Conservation (phyloP, 2,113 vertebrate species). For the Nycticebus coucang region DNA sequence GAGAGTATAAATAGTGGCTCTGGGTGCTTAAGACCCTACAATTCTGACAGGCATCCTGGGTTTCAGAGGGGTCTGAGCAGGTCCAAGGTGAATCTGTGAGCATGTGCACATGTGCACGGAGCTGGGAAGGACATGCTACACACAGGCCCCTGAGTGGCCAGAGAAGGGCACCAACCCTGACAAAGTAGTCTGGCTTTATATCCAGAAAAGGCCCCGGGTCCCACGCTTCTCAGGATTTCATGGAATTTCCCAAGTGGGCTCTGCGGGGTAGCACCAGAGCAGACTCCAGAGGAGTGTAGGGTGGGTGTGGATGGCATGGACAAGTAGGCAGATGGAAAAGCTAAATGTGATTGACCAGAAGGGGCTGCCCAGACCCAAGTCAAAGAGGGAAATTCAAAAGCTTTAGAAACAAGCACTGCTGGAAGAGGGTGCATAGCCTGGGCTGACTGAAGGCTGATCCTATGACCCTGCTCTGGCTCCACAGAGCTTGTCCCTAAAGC, state of each 20-base stretch:
- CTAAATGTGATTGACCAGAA: fast-evolving
- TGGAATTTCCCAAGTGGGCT: background rate
- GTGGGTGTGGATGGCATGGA: background rate
- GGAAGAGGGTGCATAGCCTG: background rate
- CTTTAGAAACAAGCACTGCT: background rate
- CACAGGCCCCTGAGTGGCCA: background rate
- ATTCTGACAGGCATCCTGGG: background rate
- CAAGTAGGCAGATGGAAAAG: background rate
- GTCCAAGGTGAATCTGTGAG: background rate
- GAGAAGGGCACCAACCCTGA: background rate
- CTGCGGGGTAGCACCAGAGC: background rate
- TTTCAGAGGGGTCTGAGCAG: background rate
- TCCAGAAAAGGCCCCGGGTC: background rate
- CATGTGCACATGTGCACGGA: background rate
- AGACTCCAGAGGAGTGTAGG: background rate
- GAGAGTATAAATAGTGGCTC: background rate
- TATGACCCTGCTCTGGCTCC: background rate
- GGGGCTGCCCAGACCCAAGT: slow-evolving; percentile 1
- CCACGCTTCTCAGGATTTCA: background rate
- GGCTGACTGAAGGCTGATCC: background rate
- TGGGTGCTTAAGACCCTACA: background rate
- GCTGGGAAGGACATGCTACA: background rate
- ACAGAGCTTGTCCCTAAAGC: background rate
- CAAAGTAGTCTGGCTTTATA: background rate
- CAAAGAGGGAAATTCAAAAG: background rate